These are phyloP conservation scores for Neodon shergylaensis DNA, from an alignment of 2,113 vertebrate species.

Conservation along the genomic window DNA sequence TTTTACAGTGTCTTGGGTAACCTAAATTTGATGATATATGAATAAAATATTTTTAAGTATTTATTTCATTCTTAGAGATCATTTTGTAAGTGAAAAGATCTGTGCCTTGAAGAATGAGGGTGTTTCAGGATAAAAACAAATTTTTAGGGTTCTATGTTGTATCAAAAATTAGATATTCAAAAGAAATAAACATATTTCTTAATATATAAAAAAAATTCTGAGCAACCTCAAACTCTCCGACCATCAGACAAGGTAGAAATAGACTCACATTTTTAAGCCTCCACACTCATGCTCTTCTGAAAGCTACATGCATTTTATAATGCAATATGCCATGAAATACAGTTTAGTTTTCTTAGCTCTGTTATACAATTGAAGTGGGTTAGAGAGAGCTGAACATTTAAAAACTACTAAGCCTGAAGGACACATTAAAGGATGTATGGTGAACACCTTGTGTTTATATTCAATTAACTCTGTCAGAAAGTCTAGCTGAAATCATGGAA, in stretches of 20 bases:
- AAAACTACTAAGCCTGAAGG: background rate
- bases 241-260: too few relatives aligned
- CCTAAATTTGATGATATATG: background rate
- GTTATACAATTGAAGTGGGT: rapidly evolving
- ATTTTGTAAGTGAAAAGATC: background rate
- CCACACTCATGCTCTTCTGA: background rate
- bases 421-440: background rate
- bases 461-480: background rate
- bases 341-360: background rate
- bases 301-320: background rate
- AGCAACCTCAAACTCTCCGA: too few relatives aligned
- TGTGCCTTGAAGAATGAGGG: background rate
- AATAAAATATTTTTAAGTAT: background rate
- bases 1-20: background rate
- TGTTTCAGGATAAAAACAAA: background rate
- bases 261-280: too few relatives aligned
- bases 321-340: background rate
- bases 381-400: background rate
- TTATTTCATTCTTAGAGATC: background rate
- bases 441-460: background rate
- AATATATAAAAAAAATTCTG: background rate
- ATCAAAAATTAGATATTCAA: background rate
- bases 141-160: constrained; percentile 8
- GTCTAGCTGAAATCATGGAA: rapidly evolving
- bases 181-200: background rate